Conservation (phyloP, 2,797 vertebrate genomes). For the Leucoraja ocellata region DNA sequence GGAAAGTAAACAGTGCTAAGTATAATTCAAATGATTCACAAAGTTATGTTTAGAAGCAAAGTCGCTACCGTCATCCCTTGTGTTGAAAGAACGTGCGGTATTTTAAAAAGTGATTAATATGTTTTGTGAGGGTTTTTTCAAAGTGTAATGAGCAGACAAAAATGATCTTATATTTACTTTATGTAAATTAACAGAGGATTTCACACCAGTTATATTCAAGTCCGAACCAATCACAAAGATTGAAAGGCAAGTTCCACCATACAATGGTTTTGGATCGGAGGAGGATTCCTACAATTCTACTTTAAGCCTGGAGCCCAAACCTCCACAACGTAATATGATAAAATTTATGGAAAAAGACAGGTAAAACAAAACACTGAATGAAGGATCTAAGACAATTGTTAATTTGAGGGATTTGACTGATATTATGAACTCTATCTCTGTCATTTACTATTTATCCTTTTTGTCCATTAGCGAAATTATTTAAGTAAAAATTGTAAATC, state of each 20-base stretch:
- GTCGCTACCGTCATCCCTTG: background rate
- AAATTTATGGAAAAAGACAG: slow-evolving; percentile 80
- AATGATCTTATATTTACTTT: background rate
- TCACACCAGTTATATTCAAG: slow-evolving; percentile 68
- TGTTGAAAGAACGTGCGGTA: background rate
- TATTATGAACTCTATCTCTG: background rate
- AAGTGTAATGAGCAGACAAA: background rate
- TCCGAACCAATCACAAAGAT: slow-evolving; percentile 53
- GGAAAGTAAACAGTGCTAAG: background rate
- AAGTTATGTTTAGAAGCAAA: background rate
- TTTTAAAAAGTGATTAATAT: background rate
- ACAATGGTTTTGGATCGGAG: slow-evolving; percentile 84
- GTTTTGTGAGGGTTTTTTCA: background rate
- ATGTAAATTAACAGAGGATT: slow-evolving; percentile 65
- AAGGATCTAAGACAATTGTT: background rate
- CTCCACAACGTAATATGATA: slow-evolving; percentile 62
- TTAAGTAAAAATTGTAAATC: background rate
- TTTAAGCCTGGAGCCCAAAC: slow-evolving; percentile 60
- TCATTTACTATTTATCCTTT: background rate
- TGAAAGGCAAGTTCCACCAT: slow-evolving; percentile 67
- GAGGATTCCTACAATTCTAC: slow-evolving; percentile 84
- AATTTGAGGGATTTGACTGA: background rate
- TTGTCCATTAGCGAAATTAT: background rate
- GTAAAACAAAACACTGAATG: slow-evolving; percentile 53
- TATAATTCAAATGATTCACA: background rate